Evolutionary conservation across 2,888 invertebrate genomes (phyloP).

Genomic region (Gryllus longicercus): DNA sequence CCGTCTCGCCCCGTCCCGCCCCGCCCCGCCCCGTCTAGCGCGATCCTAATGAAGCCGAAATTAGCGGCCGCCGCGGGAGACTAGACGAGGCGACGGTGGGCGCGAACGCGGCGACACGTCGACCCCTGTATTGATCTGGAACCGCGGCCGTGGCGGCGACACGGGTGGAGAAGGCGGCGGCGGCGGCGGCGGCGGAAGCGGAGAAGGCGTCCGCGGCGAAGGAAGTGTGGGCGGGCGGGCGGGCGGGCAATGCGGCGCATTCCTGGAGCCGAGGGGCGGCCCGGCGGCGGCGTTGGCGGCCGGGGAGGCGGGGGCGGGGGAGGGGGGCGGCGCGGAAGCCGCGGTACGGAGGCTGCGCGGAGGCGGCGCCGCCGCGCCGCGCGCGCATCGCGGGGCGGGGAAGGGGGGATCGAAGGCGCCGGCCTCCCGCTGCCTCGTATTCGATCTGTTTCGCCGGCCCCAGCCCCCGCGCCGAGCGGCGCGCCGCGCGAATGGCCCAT

Average conservation of each 20-base stretch:
- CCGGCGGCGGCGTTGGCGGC: slow-evolving; percentile 29
- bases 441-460: too few species aligned
- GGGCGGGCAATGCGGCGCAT: slow-evolving; percentile 37
- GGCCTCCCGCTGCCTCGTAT: too few species aligned
- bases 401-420: neutral
- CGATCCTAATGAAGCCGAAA: too few species aligned
- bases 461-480: neutral
- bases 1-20: too few species aligned
- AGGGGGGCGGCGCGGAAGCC: neutral
- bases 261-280: slow-evolving; percentile 26
- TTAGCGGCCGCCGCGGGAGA: too few species aligned
- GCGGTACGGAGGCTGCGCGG: neutral
- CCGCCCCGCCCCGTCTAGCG: too few species aligned
- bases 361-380: neutral
- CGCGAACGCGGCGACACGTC: neutral
- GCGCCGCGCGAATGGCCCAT: neutral
- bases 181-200: neutral
- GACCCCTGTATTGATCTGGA: neutral
- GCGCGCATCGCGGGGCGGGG: neutral
- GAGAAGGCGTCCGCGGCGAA: neutral
- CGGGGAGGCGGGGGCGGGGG: slow-evolving; percentile 27
- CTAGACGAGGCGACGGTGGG: neutral
- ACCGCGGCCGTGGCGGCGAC: neutral
- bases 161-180: neutral
- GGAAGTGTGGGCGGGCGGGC: slow-evolving; percentile 31